Evolutionary conservation across 2,113 vertebrate species (phyloP), one percentile per base, ranked within the genome.

Genomic region (Ranitomeya imitator): DNA sequence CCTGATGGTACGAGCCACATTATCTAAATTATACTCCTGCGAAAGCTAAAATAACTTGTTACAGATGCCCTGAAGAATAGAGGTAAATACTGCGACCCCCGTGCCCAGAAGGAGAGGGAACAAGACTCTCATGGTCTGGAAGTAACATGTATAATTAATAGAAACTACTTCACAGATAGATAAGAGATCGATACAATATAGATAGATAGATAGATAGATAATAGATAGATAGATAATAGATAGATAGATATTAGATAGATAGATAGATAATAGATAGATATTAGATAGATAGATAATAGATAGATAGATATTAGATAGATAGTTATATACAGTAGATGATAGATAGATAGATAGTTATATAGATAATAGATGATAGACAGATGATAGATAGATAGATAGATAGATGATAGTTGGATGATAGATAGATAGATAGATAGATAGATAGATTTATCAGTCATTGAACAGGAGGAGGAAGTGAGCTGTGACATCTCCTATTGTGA

Each of bases 141-240:
- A 16, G 14, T 18, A 60, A 60, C 59, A 60, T 63, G 0, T 21
- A 21, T 21, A 6, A 19, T 19, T 8, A 19, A 63, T 63, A 19
- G 61, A 63, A 63, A 63, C 19, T 45, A 45, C 37, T 45, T 31
- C 26, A 31, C 16, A 61, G 59, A 61, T 61, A 16, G 14, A 61
- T 61, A 61, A 15, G n/a, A 12, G n/a, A 26, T 23, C 10, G n/a
- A 23, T n/a, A 69, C 10, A 3, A 16, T 23, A 71, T 71, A 71
- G 67, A 71, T 71, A 31, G 67, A 71, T 71, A 71, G 67, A 71
- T 71, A 31, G 26, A 73, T 73, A 37, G 69, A 37, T 31, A 73
- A 69, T 69, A 69, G 67, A 69, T 69, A 69, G n/a, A 26, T 26
- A 26, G 23, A 13, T 71, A 26, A 73, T 73, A 37, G 69, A 63